Percentiles rank a stretch among this genome's conserved stretches.
Evolutionary conservation across 2,888 invertebrate genomes (phyloP).

Genomic region (Drosophila nr. perissopoda): DNA sequence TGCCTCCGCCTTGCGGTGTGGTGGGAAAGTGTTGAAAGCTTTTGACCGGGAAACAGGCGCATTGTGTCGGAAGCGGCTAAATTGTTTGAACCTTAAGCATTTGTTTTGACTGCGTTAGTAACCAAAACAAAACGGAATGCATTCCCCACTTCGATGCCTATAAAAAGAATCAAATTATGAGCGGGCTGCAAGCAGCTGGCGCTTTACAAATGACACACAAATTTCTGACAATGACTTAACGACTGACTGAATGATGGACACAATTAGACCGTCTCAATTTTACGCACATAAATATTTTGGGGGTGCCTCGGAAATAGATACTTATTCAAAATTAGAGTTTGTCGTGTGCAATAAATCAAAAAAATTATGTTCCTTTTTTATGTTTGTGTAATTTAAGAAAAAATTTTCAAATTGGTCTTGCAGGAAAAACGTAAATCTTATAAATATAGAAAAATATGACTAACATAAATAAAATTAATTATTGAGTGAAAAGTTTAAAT

Average conservation of each 20-base stretch:
- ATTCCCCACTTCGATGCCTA: constrained; percentile 1
- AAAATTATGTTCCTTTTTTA: background rate
- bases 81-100: constrained; percentile 51
- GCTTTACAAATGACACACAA: constrained; percentile 59
- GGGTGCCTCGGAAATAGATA: background rate
- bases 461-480: background rate
- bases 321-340: background rate
- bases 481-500: background rate
- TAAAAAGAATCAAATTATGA: constrained; percentile 14
- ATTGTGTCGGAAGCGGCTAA: constrained; percentile 62
- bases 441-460: background rate
- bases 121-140: constrained; percentile 42
- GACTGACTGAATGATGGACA: constrained; percentile 65
- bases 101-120: constrained; percentile 61
- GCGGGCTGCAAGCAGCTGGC: constrained; percentile 51
- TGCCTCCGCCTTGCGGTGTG: constrained; percentile 9
- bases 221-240: constrained; percentile 64
- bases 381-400: background rate
- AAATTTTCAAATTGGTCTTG: background rate
- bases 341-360: constrained; percentile 1
- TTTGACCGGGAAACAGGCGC: constrained; percentile 27
- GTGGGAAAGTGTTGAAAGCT: constrained; percentile 57
- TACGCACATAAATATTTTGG: background rate
- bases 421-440: background rate
- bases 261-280: constrained; percentile 54